Base-by-base conservation (phyloP, 2,888 invertebrate species). In the Limenitis camilla region DNA sequence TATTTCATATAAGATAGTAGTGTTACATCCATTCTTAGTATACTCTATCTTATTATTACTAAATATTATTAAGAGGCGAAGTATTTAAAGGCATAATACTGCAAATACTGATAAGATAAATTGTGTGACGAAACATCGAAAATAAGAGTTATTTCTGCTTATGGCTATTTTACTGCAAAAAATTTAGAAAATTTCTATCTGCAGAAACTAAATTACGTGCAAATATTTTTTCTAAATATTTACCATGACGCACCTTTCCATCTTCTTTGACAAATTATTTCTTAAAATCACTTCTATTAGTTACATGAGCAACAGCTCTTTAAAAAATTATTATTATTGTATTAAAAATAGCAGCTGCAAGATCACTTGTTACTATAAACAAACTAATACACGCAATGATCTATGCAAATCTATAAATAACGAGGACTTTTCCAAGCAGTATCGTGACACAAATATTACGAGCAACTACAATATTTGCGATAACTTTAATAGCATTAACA, bases 91-190 rank as follows among this genome's bases (percentile, higher is more conserved):
- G 29, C 32, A 43, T 48, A 40, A 45, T 50, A 39, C 31, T 48
- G 52, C 35, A 56, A 59, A 56, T 42, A 55, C 2, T 29, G 59
- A 59, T 59, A 59, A 59, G 59, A 59, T 59, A 56, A 47, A 48
- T 33, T 43, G 6, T 35, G 11, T 44, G 49, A 40, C 52, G 47
- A 50, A 43, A 30, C 38, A 36, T 32, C 49, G 11, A 52, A 58
- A 45, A 49, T 36, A 36, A n/a, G n/a, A n/a, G 32, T 8, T 39
- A 51, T 49, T 50, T 43, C 10, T 33, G 28, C 10, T 35, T 1
- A 29, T 5, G 30, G 7, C n/a, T n/a, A n/a, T n/a, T n/a, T n/a
- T n/a, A n/a, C n/a, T n/a, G n/a, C n/a, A n/a, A n/a, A n/a, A n/a
- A n/a, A n/a, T n/a, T n/a, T n/a, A n/a, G n/a, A n/a, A n/a, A n/a